Percentiles rank a stretch among this genome's conserved stretches.
These are phyloP conservation scores for Dendronephthya gigantea DNA, from an alignment of 64 coral and sea anemone species.

Conservation along the genomic window DNA sequence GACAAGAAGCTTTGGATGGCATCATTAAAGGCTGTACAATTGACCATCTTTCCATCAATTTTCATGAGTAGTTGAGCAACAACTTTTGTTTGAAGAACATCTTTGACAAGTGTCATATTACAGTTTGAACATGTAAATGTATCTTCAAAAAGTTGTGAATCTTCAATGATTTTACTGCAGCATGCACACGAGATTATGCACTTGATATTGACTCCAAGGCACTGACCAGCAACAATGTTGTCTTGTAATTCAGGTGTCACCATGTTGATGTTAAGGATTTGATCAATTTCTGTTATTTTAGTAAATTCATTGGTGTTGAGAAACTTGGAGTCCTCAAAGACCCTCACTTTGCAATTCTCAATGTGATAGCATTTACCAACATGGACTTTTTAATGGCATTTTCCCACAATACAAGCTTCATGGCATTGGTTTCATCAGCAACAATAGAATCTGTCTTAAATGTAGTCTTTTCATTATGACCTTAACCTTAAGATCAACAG, in stretches of 20 bases:
- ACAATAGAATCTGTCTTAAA: constrained; percentile 23
- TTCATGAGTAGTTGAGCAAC: constrained; percentile 20
- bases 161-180: constrained; percentile 32
- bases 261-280: constrained; percentile 3
- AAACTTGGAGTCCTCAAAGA: too few species aligned
- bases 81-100: constrained; percentile 7
- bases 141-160: constrained; percentile 12
- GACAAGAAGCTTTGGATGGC: constrained; percentile 29
- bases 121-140: constrained; percentile 34
- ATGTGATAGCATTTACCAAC: too few species aligned
- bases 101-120: constrained; percentile 13
- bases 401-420: too few species aligned
- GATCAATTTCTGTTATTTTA: too few species aligned
- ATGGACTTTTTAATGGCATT: too few species aligned
- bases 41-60: constrained; percentile 33
- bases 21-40: constrained; percentile 25
- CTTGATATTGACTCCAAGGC: constrained; percentile 29
- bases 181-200: constrained; percentile 1
- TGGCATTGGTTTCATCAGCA: constrained; percentile 40
- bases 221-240: constrained; percentile 26
- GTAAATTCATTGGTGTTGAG: too few species aligned
- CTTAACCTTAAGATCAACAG: constrained; percentile 30
- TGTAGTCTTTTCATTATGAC: constrained; percentile 40
- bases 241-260: constrained; percentile 25
- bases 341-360: too few species aligned